phyloP scores from a whole-genome alignment of 2,888 invertebrate species.

The Epistrophe grossulariae region DNA sequence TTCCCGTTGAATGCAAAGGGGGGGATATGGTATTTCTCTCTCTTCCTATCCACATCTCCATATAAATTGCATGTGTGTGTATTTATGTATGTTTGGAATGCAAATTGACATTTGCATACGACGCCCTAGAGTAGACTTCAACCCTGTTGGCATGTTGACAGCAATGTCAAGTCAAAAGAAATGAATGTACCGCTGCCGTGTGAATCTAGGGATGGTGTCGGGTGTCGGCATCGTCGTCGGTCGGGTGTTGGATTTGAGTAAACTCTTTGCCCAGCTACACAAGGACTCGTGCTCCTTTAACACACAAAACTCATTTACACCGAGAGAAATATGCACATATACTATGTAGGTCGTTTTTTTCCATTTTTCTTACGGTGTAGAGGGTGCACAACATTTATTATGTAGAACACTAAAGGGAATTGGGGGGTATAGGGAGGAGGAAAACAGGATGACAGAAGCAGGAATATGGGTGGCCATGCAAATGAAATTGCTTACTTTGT shows the following conservation, averaged over 20 bases:
- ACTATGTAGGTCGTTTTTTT: neutral
- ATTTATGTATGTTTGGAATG: conserved; percentile 62
- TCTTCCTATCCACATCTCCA: neutral
- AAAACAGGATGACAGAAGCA: conserved; percentile 43
- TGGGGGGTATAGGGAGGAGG: neutral
- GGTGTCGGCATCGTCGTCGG: neutral
- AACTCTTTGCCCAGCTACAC: conserved; percentile 9
- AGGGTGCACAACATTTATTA: conserved; percentile 23
- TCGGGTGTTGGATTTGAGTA: conserved; percentile 25
- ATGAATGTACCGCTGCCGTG: conserved; percentile 74
- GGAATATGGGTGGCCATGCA: conserved; percentile 70
- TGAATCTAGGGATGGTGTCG: conserved; percentile 40
- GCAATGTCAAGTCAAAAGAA: conserved; percentile 76
- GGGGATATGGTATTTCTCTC: neutral
- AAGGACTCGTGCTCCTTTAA: conserved; percentile 46
- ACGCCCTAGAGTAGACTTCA: conserved; percentile 75
- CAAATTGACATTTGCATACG: conserved; percentile 76
- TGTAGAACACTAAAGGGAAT: conserved; percentile 41
- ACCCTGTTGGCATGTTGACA: conserved; percentile 75
- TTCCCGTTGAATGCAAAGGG: conserved; percentile 42
- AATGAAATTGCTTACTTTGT: conserved; percentile 76
- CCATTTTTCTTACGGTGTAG: conserved; percentile 48
- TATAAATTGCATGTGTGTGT: conserved; percentile 33
- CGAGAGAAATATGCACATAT: conserved; percentile 32
- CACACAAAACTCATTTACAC: conserved; percentile 48